A percentile compares a stretch with the other conserved stretches of the same genome.
These are phyloP conservation scores for Drosophila pachea DNA, from an alignment of 1,140 invertebrate genomes.

Conservation along the genomic window DNA sequence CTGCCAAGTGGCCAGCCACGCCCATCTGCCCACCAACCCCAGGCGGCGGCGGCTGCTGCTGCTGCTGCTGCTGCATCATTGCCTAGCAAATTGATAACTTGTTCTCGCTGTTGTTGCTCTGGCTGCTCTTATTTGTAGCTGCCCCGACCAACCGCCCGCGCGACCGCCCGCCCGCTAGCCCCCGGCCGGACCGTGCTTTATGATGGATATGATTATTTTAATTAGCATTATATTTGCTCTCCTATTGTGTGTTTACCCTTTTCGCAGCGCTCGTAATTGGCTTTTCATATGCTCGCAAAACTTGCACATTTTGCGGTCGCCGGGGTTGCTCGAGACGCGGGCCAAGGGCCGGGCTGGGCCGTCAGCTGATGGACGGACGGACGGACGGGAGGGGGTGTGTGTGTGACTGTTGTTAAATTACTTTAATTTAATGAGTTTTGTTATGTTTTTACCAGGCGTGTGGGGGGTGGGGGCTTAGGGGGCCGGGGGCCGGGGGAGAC, in stretches of 20 bases:
- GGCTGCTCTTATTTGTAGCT: constrained; percentile 48
- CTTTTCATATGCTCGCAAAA: constrained; percentile 74
- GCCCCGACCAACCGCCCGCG: too few relatives aligned
- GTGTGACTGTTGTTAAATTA: constrained; percentile 66
- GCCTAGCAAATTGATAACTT: constrained; percentile 35
- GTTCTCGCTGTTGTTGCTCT: constrained; percentile 10
- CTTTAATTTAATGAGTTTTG: constrained; percentile 75
- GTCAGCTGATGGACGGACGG: too few relatives aligned
- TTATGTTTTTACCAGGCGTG: constrained; percentile 32
- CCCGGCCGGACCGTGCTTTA: constrained; percentile 38
- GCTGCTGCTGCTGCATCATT: constrained; percentile 9
- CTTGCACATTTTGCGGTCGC: constrained; percentile 13
- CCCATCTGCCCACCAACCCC: neutral
- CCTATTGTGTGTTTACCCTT: constrained; percentile 39
- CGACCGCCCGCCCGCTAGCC: neutral
- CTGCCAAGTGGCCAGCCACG: constrained; percentile 59
- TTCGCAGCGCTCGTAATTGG: constrained; percentile 63
- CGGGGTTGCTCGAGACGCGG: neutral
- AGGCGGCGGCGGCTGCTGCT: neutral
- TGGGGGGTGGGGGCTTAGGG: neutral
- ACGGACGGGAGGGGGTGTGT: too few relatives aligned
- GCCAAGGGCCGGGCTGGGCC: too few relatives aligned
- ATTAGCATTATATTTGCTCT: constrained; percentile 75
- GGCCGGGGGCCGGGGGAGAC: constrained; percentile 25
- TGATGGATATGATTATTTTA: constrained; percentile 78